Percentiles rank a stretch among this genome's conserved stretches.
phyloP scores from a whole-genome alignment of 2,113 vertebrate genomes.

The Amphiprion ocellaris region DNA sequence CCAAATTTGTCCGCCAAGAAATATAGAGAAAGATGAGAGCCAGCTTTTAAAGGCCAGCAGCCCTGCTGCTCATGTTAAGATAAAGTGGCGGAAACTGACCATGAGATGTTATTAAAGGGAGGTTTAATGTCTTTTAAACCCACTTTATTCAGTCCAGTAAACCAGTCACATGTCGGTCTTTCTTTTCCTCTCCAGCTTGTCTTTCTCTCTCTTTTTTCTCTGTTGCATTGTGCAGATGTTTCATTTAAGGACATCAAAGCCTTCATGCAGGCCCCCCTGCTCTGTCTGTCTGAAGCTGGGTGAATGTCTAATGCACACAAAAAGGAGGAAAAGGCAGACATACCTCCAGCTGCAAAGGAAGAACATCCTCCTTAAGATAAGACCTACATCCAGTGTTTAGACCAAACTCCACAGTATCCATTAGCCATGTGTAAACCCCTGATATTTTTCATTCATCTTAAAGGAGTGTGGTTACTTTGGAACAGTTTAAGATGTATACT shows the following conservation, averaged over 20 bases:
- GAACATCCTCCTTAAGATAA: slow-evolving; percentile 29
- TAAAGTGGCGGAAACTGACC: slow-evolving; percentile 54
- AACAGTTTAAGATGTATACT: background rate
- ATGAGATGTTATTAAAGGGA: slow-evolving; percentile 61
- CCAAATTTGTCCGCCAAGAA: background rate
- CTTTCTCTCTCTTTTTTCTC: background rate
- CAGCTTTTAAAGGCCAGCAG: slow-evolving; percentile 17
- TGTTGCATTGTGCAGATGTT: slow-evolving; percentile 60
- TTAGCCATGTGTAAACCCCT: slow-evolving; percentile 14
- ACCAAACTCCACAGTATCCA: slow-evolving; percentile 15
- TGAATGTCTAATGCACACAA: slow-evolving; percentile 35
- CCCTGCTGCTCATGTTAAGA: slow-evolving; percentile 33
- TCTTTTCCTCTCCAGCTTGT: background rate
- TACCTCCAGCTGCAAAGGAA: slow-evolving; percentile 10
- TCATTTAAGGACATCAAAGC: slow-evolving; percentile 63
- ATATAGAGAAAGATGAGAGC: slow-evolving; percentile 22
- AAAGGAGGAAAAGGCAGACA: slow-evolving; percentile 17
- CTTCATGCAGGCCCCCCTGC: background rate
- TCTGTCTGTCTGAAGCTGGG: slow-evolving; percentile 19
- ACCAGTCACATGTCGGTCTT: slow-evolving; percentile 54
- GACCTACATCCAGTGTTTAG: slow-evolving; percentile 43
- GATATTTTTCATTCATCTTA: slow-evolving; percentile 22
- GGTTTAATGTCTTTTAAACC: slow-evolving; percentile 54
- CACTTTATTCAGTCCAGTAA: slow-evolving; percentile 54
- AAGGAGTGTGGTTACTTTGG: slow-evolving; percentile 4